Base-by-base conservation (phyloP, 2,113 vertebrate species). In the Myotis brandtii region DNA sequence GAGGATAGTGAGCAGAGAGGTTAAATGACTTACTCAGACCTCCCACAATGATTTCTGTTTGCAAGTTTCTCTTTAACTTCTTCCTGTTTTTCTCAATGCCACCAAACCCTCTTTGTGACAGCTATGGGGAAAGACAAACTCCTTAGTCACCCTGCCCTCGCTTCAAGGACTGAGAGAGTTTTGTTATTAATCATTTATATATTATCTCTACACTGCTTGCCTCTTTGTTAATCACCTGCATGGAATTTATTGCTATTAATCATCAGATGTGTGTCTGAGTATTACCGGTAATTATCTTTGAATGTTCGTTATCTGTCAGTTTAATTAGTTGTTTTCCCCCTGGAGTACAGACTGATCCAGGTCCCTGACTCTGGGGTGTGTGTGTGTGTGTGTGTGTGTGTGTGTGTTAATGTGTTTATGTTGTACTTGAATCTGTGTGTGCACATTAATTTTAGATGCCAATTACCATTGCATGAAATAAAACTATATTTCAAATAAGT, bases 271-370 rank as follows among this genome's bases (percentile, higher is more conserved):
- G 17, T 92, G 93, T 91, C 48, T 93, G 86, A 72, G n/a, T 89
- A 95, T 96, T 97, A 94, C 81, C 0, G 0, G 69, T 79, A 96
- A 94, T 96, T 96, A 93, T 92, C 84, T 95, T 52, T 92, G 52
- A 92, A 96, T 93, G 70, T 94, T 89, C 46, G 0, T 95, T 97
- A 95, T 27, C 95, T 94, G 73, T 94, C 72, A 66, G 34, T 81
- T 89, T 94, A 97, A 97, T 96, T 94, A 93, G 37, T 88, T 95
- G 43, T 96, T 96, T 97, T 79, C 20, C 46, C 30, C 27, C 11
- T 34, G 56, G 70, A 79, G 6, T 85, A 73, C 7, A 81, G 23
- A 80, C 18, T 83, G 86, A 94, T 95, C 90, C 40, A 86, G n/a
- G 34, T 79, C 37, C 11, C 46, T 80, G 13, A 79, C 80, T 94